phyloP scores from a whole-genome alignment of 2,797 vertebrate species.

The Mico argentatus region DNA sequence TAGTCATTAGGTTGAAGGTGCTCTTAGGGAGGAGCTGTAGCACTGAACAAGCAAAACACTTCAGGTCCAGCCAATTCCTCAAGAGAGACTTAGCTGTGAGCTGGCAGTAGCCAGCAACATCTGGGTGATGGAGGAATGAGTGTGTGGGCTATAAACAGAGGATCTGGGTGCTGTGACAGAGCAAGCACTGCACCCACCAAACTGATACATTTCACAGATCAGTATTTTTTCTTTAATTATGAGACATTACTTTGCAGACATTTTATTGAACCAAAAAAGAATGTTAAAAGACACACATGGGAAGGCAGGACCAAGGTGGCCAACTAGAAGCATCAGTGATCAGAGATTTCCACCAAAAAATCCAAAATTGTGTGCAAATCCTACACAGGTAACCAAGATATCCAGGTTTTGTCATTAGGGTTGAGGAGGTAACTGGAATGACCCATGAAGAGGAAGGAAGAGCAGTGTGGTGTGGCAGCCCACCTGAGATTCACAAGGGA shows the following conservation, averaged over 20 bases:
- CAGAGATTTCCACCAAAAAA: not conserved
- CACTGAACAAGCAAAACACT: not conserved
- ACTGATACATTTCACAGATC: not conserved
- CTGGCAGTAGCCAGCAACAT: not conserved
- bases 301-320: not conserved
- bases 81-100: not conserved
- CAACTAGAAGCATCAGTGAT: not conserved
- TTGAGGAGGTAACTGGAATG: not conserved
- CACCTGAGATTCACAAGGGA: not conserved
- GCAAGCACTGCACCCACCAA: accelerated
- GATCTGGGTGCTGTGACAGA: not conserved
- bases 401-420: not conserved
- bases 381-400: not conserved
- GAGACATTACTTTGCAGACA: not conserved
- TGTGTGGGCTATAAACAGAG: not conserved
- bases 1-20: not conserved
- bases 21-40: not conserved
- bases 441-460: not conserved
- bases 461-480: not conserved
- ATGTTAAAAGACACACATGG: not conserved
- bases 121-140: not conserved
- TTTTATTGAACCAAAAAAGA: not conserved
- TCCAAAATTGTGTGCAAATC: not conserved
- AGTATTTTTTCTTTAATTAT: not conserved
- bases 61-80: not conserved